A percentile compares a stretch with the other conserved stretches of the same genome.
These are phyloP conservation scores for Fistularia tabacaria DNA, from an alignment of 2,797 vertebrate genomes.

Conservation along the genomic window DNA sequence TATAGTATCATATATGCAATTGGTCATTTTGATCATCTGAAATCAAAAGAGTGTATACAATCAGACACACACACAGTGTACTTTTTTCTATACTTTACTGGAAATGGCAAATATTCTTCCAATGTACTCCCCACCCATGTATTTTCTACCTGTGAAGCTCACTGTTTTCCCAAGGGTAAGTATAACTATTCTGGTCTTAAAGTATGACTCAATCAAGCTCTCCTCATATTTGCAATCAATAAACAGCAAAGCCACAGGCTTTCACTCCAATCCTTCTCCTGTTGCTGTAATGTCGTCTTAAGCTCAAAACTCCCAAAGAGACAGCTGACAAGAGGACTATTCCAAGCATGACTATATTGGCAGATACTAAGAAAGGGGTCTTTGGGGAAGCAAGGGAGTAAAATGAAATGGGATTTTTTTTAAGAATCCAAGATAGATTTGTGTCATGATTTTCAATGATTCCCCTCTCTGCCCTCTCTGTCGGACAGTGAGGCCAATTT, in stretches of 20 bases:
- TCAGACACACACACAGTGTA: too few species aligned
- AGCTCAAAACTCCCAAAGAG: slow-evolving; percentile 40
- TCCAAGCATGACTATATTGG: slow-evolving; percentile 55
- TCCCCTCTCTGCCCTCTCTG: slow-evolving; percentile 55
- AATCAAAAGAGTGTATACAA: too few species aligned
- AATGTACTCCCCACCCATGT: slow-evolving; percentile 19
- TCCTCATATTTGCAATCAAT: slow-evolving; percentile 72
- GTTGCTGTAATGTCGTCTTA: slow-evolving; percentile 63
- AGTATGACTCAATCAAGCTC: slow-evolving; percentile 78
- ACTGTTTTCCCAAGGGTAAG: slow-evolving; percentile 59
- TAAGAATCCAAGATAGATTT: slow-evolving; percentile 67
- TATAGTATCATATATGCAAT: too few species aligned
- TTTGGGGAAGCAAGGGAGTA: slow-evolving; percentile 29
- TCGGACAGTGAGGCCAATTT: slow-evolving; percentile 64
- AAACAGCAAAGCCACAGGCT: slow-evolving; percentile 68
- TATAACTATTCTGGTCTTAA: slow-evolving; percentile 73
- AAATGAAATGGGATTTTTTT: slow-evolving; percentile 55
- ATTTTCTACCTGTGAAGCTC: slow-evolving; percentile 30
- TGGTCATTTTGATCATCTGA: too few species aligned
- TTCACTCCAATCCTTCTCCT: slow-evolving; percentile 44
- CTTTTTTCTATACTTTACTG: too few species aligned
- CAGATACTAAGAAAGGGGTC: slow-evolving; percentile 36
- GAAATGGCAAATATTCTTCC: too few species aligned
- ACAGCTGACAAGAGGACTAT: slow-evolving; percentile 53
- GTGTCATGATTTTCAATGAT: slow-evolving; percentile 72